Conservation (phyloP, 2,113 vertebrate genomes). For the Cairina moschata region DNA sequence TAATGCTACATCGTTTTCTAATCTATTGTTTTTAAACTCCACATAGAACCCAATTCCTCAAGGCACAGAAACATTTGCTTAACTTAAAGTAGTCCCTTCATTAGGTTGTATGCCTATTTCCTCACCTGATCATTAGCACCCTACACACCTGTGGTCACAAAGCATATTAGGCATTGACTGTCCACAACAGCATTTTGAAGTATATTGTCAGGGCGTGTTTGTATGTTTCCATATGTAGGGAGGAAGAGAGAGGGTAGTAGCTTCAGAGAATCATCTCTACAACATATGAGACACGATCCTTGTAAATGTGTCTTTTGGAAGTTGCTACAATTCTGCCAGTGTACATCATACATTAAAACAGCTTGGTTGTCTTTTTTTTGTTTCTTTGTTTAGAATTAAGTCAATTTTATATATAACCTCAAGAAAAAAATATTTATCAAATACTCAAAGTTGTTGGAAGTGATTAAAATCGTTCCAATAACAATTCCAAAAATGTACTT, state of each 20-base stretch:
- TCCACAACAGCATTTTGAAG: not conserved
- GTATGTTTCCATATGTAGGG: rapidly evolving
- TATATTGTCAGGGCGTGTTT: rapidly evolving
- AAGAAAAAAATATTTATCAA: no score
- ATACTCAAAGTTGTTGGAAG: no score
- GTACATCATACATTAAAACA: no score
- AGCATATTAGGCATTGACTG: not conserved
- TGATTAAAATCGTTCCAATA: no score
- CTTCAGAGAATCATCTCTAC: no score
- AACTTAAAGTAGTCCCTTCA: not conserved
- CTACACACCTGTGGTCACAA: not conserved
- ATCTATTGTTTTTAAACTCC: not conserved
- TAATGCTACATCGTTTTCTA: not conserved
- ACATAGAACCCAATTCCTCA: not conserved
- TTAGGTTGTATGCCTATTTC: not conserved
- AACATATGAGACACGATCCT: no score
- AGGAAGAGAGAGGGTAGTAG: not conserved
- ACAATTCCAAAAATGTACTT: no score
- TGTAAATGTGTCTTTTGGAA: no score
- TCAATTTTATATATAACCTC: no score
- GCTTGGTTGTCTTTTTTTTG: no score
- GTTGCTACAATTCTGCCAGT: no score
- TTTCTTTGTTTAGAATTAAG: no score
- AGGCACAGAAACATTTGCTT: not conserved
- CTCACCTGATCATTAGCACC: not conserved